Evolutionary conservation across 1,140 invertebrate species (phyloP).

Genomic region (Acromyrmex charruanus): DNA sequence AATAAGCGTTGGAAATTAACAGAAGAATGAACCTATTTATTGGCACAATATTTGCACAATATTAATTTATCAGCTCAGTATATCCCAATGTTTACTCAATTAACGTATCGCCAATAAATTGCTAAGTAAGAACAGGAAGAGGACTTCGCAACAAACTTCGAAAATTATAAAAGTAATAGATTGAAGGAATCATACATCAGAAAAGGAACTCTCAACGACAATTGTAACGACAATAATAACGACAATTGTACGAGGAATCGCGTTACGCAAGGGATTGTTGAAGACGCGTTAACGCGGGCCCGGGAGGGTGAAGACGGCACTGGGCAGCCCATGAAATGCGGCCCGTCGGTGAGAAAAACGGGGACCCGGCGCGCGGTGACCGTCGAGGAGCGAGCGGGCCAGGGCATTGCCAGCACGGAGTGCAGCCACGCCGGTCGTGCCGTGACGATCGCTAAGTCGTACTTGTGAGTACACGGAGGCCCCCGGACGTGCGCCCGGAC

Average conservation of each 20-base stretch:
- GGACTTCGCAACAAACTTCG: not conserved
- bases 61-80: no score
- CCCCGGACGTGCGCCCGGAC: not conserved
- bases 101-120: no score
- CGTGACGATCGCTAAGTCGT: not conserved
- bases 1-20: not conserved
- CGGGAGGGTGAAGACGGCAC: slow-evolving; percentile 54
- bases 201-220: not conserved
- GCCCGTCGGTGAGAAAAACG: slow-evolving; percentile 72
- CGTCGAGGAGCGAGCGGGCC: slow-evolving; percentile 42
- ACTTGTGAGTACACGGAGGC: not conserved
- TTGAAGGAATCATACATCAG: not conserved
- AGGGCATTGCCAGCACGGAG: slow-evolving; percentile 65
- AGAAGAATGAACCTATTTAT: not conserved
- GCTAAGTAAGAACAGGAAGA: not conserved
- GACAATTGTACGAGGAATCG: not conserved
- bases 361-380: slow-evolving; percentile 59
- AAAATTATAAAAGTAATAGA: not conserved
- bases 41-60: no score
- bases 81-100: no score
- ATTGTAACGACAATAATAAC: not conserved
- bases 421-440: slow-evolving; percentile 57
- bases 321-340: slow-evolving; percentile 72
- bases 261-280: not conserved
- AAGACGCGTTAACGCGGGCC: not conserved